Conservation (phyloP, 2,797 vertebrate genomes). For the Clarias fuscus region DNA sequence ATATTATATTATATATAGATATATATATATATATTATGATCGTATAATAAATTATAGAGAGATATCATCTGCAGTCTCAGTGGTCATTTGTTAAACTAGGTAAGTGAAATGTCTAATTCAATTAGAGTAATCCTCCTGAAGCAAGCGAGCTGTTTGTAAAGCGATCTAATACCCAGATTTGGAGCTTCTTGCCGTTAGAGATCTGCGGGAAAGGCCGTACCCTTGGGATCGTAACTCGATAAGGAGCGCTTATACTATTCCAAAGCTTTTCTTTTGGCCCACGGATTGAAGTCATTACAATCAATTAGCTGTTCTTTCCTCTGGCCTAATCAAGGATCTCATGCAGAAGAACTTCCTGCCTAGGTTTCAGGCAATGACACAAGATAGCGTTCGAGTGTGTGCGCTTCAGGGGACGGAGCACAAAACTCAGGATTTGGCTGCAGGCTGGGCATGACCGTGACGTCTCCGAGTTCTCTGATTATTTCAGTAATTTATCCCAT, state of each 20-base stretch:
- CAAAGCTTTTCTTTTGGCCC: conserved; percentile 41
- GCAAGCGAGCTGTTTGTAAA: conserved; percentile 30
- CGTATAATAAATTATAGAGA: no score
- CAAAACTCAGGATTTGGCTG: conserved; percentile 16
- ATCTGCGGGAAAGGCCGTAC: background rate
- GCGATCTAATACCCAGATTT: background rate
- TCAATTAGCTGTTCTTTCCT: conserved; percentile 64
- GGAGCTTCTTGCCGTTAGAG: conserved; percentile 14
- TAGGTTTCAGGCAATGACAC: conserved; percentile 53
- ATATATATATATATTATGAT: no score
- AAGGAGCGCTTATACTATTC: conserved; percentile 36
- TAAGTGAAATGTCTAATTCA: conserved; percentile 22
- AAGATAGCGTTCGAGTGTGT: conserved; percentile 51
- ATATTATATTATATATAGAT: no score
- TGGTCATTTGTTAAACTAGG: conserved; percentile 26
- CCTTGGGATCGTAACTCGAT: conserved; percentile 50
- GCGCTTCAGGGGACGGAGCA: conserved; percentile 36
- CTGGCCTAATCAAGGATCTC: conserved; percentile 63
- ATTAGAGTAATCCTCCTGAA: conserved; percentile 23
- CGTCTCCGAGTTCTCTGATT: background rate
- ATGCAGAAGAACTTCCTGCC: conserved; percentile 56
- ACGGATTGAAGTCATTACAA: conserved; percentile 65
- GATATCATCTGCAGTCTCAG: background rate
- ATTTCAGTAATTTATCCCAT: conserved; percentile 14
- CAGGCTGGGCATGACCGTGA: conserved; percentile 11